These are phyloP conservation scores for Sorex fumeus DNA, from an alignment of 2,113 vertebrate species.

Conservation along the genomic window DNA sequence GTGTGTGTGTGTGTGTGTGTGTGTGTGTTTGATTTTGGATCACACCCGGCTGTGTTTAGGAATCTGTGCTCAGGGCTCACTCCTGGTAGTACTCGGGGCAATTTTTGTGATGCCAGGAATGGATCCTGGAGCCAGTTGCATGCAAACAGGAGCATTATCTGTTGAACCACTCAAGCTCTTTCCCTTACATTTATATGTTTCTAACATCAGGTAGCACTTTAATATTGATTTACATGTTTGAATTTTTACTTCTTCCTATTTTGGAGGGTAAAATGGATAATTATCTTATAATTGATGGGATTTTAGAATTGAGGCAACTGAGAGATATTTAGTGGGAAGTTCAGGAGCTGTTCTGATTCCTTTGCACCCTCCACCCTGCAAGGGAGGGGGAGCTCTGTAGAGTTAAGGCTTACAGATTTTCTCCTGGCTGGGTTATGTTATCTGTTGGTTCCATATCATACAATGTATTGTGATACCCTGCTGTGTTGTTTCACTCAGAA, in stretches of 20 bases:
- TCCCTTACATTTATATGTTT: background rate
- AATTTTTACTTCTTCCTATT: background rate
- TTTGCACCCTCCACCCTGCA: fast-evolving
- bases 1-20: no score
- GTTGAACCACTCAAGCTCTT: no score
- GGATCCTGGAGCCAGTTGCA: no score
- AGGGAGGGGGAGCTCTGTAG: no score
- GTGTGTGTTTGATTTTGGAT: no score
- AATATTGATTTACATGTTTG: background rate
- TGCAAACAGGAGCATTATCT: no score
- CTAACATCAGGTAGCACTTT: background rate
- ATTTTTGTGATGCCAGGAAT: no score
- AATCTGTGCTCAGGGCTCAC: no score
- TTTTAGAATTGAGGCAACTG: background rate
- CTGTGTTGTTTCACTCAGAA: background rate
- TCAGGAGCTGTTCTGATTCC: background rate
- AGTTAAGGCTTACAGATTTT: background rate
- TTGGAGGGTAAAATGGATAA: background rate
- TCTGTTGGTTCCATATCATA: background rate
- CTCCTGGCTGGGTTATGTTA: background rate
- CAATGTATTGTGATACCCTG: background rate
- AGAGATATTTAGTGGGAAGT: background rate
- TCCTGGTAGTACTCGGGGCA: no score
- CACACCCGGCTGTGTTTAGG: no score
- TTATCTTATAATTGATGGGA: background rate